Conservation (phyloP, 2,888 invertebrate genomes). For the Cryptocheilus praepositus region DNA sequence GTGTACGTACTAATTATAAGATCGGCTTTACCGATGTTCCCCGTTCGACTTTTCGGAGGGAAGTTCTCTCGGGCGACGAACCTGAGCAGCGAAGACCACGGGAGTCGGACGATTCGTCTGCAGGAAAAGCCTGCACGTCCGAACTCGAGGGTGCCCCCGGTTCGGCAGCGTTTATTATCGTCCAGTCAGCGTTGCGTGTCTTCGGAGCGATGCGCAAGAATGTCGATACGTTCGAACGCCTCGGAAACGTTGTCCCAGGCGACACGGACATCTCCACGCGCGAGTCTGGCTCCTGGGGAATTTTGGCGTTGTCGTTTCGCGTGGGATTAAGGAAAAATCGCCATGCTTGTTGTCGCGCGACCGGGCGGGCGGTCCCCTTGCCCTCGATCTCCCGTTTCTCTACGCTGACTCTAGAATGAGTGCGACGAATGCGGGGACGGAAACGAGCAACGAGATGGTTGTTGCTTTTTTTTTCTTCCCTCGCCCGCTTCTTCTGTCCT, state of each 20-base stretch:
- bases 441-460: neutral
- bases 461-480: conserved; percentile 28
- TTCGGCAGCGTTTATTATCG: neutral
- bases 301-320: conserved; percentile 36
- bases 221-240: too few relatives aligned
- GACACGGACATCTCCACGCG: neutral
- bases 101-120: too few relatives aligned
- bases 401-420: conserved; percentile 24
- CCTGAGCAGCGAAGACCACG: too few relatives aligned
- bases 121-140: too few relatives aligned
- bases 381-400: conserved; percentile 47
- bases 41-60: conserved; percentile 43
- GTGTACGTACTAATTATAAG: conserved; percentile 41
- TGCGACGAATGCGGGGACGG: conserved; percentile 23
- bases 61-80: conserved; percentile 27
- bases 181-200: too few relatives aligned
- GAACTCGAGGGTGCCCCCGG: neutral
- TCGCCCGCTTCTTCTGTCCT: neutral
- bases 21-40: conserved; percentile 47
- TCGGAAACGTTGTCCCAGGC: neutral
- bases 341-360: conserved; percentile 62
- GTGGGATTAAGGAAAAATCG: conserved; percentile 51
- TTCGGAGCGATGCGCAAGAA: too few relatives aligned
- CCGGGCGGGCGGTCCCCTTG: conserved; percentile 52
- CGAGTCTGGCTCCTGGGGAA: conserved; percentile 10